phyloP scores from a whole-genome alignment of 2,888 invertebrate genomes.

The Blastobasis adustella region DNA sequence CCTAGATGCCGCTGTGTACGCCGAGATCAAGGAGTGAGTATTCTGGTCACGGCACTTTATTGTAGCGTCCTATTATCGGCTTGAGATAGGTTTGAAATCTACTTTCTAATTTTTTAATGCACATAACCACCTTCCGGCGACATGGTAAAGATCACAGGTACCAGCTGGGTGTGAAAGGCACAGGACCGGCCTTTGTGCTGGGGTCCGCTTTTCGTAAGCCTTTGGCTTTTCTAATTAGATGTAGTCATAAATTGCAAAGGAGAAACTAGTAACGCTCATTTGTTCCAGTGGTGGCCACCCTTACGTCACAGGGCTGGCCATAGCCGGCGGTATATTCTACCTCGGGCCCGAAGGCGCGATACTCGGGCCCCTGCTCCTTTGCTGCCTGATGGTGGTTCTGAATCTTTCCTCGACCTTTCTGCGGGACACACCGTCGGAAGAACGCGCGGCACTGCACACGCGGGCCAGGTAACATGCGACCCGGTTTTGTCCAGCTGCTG shows the following conservation, averaged over 20 bases:
- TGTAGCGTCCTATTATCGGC: no score
- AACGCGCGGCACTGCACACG: slow-evolving; percentile 64
- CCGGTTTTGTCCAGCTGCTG: no score
- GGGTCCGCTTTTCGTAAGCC: no score
- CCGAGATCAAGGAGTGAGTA: slow-evolving; percentile 95
- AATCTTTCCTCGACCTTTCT: slow-evolving; percentile 85
- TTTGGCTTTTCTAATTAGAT: no score
- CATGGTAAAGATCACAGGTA: no score
- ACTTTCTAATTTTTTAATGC: no score
- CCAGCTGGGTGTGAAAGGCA: no score
- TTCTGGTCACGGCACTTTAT: no score
- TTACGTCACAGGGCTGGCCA: slow-evolving; percentile 96
- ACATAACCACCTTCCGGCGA: no score
- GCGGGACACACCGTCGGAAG: slow-evolving; percentile 79
- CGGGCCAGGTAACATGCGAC: slow-evolving; percentile 59
- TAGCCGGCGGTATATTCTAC: slow-evolving; percentile 98
- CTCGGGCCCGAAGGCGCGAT: slow-evolving; percentile 97
- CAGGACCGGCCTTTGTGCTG: no score
- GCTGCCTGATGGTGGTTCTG: slow-evolving; percentile 94
- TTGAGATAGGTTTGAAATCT: no score
- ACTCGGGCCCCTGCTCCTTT: slow-evolving; percentile 95
- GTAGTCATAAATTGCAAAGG: no score
- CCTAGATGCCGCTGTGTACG: slow-evolving; percentile 96
- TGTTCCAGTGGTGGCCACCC: slow-evolving; percentile 90
- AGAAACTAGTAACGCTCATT: background rate